These are phyloP conservation scores for Barnardius zonarius DNA, from an alignment of 2,113 vertebrate genomes.

Conservation along the genomic window DNA sequence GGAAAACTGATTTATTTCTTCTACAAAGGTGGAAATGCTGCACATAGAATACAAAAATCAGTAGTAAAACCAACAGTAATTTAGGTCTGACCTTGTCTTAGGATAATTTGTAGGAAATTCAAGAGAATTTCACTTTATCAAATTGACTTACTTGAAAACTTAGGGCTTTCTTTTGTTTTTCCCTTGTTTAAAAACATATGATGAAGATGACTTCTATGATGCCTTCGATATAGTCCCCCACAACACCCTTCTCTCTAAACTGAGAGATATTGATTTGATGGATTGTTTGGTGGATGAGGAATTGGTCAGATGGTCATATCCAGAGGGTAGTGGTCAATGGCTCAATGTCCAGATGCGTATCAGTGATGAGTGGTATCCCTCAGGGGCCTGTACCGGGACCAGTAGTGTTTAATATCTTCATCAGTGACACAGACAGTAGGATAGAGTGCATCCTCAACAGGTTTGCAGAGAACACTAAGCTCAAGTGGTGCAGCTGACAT, in stretches of 20 bases:
- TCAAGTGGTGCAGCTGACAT: rapidly evolving
- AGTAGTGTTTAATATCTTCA: neutral
- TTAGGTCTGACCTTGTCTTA: neutral
- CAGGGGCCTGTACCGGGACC: neutral
- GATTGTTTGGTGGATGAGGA: neutral
- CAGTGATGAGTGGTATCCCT: neutral
- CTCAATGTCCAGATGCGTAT: neutral
- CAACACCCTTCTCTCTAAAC: neutral
- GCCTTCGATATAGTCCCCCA: neutral
- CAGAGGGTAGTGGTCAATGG: neutral
- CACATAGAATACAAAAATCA: neutral
- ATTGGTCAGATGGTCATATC: neutral
- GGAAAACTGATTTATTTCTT: neutral
- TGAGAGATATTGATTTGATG: neutral
- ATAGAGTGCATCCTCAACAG: neutral
- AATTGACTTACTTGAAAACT: neutral
- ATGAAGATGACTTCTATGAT: neutral
- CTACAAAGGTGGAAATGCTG: neutral
- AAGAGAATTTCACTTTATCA: neutral
- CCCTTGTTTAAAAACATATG: neutral
- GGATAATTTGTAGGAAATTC: neutral
- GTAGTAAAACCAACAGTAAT: neutral
- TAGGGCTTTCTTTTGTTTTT: rapidly evolving
- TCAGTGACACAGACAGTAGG: neutral
- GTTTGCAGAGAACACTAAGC: neutral